phyloP scores from a whole-genome alignment of 2,113 vertebrate genomes.

The Albula goreensis region DNA sequence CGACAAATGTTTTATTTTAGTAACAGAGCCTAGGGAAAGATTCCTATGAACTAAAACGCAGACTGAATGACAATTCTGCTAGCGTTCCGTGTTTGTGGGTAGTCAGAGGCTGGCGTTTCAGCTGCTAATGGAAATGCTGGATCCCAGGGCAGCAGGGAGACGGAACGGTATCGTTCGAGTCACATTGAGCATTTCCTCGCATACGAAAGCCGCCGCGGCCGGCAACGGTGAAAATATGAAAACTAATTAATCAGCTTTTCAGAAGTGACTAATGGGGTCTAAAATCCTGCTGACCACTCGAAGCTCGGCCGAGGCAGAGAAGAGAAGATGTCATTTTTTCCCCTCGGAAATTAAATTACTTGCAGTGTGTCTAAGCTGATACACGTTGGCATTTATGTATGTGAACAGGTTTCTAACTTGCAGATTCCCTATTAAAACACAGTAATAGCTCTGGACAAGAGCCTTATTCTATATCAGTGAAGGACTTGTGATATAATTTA shows the following conservation, averaged over 20 bases:
- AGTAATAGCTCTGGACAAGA: not conserved
- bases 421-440: not conserved
- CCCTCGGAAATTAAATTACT: slow-evolving; percentile 37
- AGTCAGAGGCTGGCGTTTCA: not conserved
- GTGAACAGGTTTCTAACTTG: slow-evolving; percentile 9
- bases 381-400: slow-evolving; percentile 25
- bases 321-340: slow-evolving; percentile 28
- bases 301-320: slow-evolving; percentile 22
- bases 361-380: slow-evolving; percentile 26
- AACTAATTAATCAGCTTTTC: slow-evolving; percentile 38
- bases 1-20: not conserved
- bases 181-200: slow-evolving; percentile 17
- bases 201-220: slow-evolving; percentile 17
- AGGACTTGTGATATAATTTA: too few relatives aligned
- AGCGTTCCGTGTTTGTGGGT: not conserved
- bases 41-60: not conserved
- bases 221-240: slow-evolving; percentile 15
- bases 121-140: not conserved
- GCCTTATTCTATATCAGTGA: not conserved
- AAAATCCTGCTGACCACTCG: slow-evolving; percentile 40
- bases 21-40: not conserved
- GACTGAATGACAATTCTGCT: not conserved
- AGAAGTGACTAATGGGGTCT: slow-evolving; percentile 25
- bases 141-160: not conserved
- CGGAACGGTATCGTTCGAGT: not conserved